A percentile compares a stretch with the other conserved stretches of the same genome.
These are phyloP conservation scores for Melanostoma scalare DNA, from an alignment of 2,888 invertebrate genomes.

Conservation along the genomic window DNA sequence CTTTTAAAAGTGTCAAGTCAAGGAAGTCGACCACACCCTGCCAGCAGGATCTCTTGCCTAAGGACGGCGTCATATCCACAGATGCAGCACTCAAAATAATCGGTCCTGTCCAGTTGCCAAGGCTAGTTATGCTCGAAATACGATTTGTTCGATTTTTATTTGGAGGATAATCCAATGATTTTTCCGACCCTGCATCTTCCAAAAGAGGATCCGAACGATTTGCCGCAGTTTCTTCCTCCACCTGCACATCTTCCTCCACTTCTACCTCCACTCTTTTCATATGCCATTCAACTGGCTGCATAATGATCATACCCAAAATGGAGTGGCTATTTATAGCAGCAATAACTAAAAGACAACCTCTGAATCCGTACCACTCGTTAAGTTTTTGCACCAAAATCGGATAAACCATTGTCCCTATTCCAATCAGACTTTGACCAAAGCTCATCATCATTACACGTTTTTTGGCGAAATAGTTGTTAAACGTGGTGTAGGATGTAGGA, in stretches of 20 bases:
- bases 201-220: slow-evolving; percentile 51
- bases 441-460: slow-evolving; percentile 89
- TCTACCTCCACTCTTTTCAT: slow-evolving; percentile 83
- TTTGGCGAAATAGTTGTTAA: slow-evolving; percentile 89
- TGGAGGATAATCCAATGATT: slow-evolving; percentile 1
- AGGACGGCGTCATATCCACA: slow-evolving; percentile 76
- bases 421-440: slow-evolving; percentile 88
- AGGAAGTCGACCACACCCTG: slow-evolving; percentile 85
- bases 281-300: slow-evolving; percentile 90
- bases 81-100: slow-evolving; percentile 79
- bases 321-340: slow-evolving; percentile 87
- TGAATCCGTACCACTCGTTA: slow-evolving; percentile 86
- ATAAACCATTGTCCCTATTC: slow-evolving; percentile 86
- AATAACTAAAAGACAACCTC: slow-evolving; percentile 87
- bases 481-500: slow-evolving; percentile 88
- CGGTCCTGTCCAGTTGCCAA: slow-evolving; percentile 81
- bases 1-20: slow-evolving; percentile 85
- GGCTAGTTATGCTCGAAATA: slow-evolving; percentile 79
- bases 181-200: slow-evolving; percentile 17
- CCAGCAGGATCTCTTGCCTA: slow-evolving; percentile 75
- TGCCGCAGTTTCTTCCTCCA: slow-evolving; percentile 54
- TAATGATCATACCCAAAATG: slow-evolving; percentile 87
- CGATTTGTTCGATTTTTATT: slow-evolving; percentile 74
- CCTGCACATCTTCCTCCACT: slow-evolving; percentile 78
- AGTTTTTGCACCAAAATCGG: slow-evolving; percentile 86